Base-by-base conservation (phyloP, 2,797 vertebrate species). In the Ctenochaetus hawaiiensis region DNA sequence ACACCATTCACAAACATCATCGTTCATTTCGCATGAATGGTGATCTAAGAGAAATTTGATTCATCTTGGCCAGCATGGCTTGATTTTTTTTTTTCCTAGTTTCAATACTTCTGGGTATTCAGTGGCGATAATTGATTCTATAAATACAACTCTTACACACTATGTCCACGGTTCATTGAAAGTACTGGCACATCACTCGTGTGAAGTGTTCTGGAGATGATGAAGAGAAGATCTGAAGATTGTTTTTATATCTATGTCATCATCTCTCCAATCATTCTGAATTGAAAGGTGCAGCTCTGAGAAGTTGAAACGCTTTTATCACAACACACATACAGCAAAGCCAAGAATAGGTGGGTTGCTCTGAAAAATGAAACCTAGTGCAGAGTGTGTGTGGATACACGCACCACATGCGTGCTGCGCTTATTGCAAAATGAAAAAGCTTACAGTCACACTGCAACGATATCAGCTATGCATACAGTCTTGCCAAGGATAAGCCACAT, bases 181-280 rank as follows among this genome's bases (percentile, higher is more conserved):
- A 48, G 26, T 22, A 67, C 53, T 47, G 57, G 23, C 67, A 58
- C 72, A 60, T 75, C 70, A 72, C 48, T 72, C 20, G 34, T 47
- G 68, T 57, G 52, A 71, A 54, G 56, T 59, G 59, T 60, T 81
- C 59, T 52, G n/a, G 13, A 34, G 72, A 71, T 37, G 68, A 79
- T 71, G 70, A 84, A 83, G 68, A 81, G 67, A 75, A 80, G 48
- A 63, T 78, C 53, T 81, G 59, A 74, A 44, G 72, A 65, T 41
- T 64, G 62, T 78, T 85, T 78, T 70, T 60, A 45, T 62, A 77
- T 76, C 67, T 59, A 39, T 84, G 72, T 86, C 78, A 79, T 87
- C 82, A 84, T 89, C 57, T 57, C 45, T 20, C 72, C 74, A 66
- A 67, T 86, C 69, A 81, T 62, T 78, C 67, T 52, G 52, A 67